These are phyloP conservation scores for Mizuhopecten yessoensis DNA, from an alignment of 1,140 invertebrate genomes.

Conservation along the genomic window DNA sequence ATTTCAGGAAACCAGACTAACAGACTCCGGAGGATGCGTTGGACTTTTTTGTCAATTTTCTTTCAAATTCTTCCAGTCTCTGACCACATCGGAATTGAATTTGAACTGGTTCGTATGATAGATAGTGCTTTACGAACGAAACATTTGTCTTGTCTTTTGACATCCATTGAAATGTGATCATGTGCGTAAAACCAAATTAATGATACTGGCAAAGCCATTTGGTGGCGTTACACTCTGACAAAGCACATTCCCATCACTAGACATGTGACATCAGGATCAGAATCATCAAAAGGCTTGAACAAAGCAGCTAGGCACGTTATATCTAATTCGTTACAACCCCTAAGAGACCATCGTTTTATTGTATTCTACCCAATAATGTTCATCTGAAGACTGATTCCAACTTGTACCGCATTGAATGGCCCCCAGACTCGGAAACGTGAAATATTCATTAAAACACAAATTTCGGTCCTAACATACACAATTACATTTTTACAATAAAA, in stretches of 20 bases:
- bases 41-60: conserved; percentile 33
- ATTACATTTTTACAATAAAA: no score
- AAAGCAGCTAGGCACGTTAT: background rate
- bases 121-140: background rate
- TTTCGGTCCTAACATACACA: no score
- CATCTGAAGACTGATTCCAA: no score
- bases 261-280: background rate
- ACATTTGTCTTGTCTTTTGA: conserved; percentile 15
- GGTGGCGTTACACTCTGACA: background rate
- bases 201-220: background rate
- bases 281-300: background rate
- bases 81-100: conserved; percentile 32
- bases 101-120: background rate
- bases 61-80: conserved; percentile 8
- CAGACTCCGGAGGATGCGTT: conserved; percentile 11
- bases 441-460: no score
- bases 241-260: conserved; percentile 13
- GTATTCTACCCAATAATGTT: background rate
- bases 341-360: background rate
- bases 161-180: conserved; percentile 31
- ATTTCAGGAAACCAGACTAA: conserved; percentile 2
- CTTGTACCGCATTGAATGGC: no score
- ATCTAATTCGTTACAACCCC: background rate
- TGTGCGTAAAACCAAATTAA: conserved; percentile 34
- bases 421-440: no score